These are phyloP conservation scores for Camponotus vicinus DNA, from an alignment of 1,140 invertebrate species.

Conservation along the genomic window DNA sequence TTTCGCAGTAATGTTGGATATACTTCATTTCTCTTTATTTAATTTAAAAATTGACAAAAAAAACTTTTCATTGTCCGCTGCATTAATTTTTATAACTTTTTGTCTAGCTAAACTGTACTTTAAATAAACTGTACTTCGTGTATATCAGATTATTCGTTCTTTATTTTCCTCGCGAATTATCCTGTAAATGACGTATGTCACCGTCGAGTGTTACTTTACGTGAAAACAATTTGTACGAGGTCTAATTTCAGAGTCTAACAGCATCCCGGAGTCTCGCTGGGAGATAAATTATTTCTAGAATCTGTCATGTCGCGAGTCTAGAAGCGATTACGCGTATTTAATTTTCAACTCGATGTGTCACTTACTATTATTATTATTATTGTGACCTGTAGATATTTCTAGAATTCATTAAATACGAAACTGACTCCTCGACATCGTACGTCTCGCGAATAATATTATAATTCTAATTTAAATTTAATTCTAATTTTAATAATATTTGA, in stretches of 20 bases:
- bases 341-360: conserved; percentile 37
- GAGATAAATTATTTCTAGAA: conserved; percentile 47
- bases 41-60: background rate
- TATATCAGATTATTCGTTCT: background rate
- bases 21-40: background rate
- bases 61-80: background rate
- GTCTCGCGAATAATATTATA: background rate
- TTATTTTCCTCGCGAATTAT: background rate
- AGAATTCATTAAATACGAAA: conserved; percentile 11
- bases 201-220: conserved; percentile 3
- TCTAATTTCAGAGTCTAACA: conserved; percentile 30
- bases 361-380: background rate
- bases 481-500: background rate
- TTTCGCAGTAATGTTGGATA: background rate
- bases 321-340: conserved; percentile 14
- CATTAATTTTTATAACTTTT: background rate
- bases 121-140: background rate
- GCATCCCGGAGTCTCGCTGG: conserved; percentile 23
- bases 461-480: background rate
- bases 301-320: background rate
- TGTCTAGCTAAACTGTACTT: background rate
- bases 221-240: conserved; percentile 18
- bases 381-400: background rate
- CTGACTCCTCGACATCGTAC: background rate
- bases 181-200: background rate